A percentile compares a stretch with the other conserved stretches of the same genome.
Evolutionary conservation across 2,113 vertebrate genomes (phyloP).

Genomic region (Channa maculata): DNA sequence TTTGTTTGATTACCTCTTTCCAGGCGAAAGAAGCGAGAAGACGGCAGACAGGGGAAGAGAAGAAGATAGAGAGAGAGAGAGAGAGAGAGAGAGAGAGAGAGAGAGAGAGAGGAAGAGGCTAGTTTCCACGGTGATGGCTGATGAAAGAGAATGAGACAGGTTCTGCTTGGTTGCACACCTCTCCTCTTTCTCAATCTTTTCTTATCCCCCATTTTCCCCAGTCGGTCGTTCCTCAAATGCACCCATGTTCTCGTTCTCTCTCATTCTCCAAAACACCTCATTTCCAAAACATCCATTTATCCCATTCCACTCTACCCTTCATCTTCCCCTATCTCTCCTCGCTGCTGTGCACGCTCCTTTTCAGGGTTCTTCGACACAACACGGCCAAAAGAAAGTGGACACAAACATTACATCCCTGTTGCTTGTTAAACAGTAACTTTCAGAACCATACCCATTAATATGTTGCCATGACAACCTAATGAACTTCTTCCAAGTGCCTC

Average conservation of each 20-base stretch:
- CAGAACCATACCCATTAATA: constrained; percentile 3
- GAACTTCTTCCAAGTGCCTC: no score
- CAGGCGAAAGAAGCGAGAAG: constrained; percentile 44
- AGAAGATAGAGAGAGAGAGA: constrained; percentile 59
- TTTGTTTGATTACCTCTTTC: constrained; percentile 68
- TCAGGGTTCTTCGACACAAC: background rate
- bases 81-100: constrained; percentile 59
- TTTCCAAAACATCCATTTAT: constrained; percentile 40
- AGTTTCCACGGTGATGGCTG: constrained; percentile 79
- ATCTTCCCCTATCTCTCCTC: background rate
- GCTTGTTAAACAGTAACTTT: background rate
- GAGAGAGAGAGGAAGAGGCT: constrained; percentile 45
- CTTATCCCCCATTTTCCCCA: background rate
- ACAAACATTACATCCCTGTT: background rate
- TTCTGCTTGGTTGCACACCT: constrained; percentile 77
- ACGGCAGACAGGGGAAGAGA: constrained; percentile 36
- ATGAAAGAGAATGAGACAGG: constrained; percentile 78
- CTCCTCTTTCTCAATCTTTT: constrained; percentile 31
- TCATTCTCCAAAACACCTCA: constrained; percentile 36
- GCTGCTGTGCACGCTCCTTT: background rate
- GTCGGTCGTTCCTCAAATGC: constrained; percentile 8
- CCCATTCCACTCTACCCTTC: constrained; percentile 5
- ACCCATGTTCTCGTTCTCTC: background rate
- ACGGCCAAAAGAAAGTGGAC: no score
- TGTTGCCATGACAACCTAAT: background rate